These are phyloP conservation scores for Fregetta grallaria DNA, from an alignment of 2,113 vertebrate genomes.

Conservation along the genomic window DNA sequence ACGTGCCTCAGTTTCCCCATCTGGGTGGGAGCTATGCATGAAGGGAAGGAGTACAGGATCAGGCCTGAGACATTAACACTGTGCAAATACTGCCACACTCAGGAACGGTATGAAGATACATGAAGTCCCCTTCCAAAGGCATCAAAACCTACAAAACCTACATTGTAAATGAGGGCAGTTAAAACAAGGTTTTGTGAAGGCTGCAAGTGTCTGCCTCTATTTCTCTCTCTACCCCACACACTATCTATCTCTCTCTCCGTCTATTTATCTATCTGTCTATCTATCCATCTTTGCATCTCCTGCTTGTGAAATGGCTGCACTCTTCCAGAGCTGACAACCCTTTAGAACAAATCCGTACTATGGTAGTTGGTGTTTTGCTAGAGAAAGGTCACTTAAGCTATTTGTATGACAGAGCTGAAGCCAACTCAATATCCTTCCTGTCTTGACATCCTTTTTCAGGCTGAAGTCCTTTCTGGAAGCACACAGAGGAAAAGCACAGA, in stretches of 20 bases:
- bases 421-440: conserved; percentile 53
- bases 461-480: not conserved
- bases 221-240: not conserved
- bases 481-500: conserved; percentile 4
- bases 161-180: fast-evolving
- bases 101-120: conserved; percentile 56
- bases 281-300: not conserved
- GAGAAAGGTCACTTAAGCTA: conserved; percentile 39
- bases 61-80: not conserved
- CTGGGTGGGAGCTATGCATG: fast-evolving
- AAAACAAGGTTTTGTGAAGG: not conserved
- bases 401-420: conserved; percentile 12
- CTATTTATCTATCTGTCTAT: not conserved
- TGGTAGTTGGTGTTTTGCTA: not conserved
- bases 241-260: not conserved
- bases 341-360: not conserved
- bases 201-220: not conserved
- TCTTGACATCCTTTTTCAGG: conserved; percentile 50
- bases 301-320: not conserved
- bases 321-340: not conserved
- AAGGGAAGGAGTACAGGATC: not conserved
- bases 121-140: not conserved
- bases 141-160: not conserved
- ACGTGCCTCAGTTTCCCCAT: conserved; percentile 45
- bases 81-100: conserved; percentile 60